These are phyloP conservation scores for Euzophera pinguis DNA, from an alignment of 2,888 invertebrate species.

Conservation along the genomic window DNA sequence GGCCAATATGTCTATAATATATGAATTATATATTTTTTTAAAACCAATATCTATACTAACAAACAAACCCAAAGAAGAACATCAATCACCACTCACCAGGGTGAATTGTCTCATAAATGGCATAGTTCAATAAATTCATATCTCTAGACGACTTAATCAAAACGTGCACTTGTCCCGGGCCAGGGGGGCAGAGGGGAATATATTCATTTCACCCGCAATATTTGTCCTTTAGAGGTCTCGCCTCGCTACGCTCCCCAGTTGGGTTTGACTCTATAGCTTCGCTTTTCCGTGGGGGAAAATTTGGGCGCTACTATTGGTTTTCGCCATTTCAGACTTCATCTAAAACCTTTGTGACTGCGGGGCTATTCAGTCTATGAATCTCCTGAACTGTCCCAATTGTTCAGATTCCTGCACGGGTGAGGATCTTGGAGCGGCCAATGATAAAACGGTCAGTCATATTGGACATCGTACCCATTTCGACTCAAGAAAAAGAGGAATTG, in stretches of 20 bases:
- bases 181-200: constrained; percentile 50
- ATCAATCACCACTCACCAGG: constrained; percentile 47
- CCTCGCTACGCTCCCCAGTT: constrained; percentile 61
- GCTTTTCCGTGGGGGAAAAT: constrained; percentile 43
- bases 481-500: too few species aligned
- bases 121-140: constrained; percentile 63
- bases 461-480: too few species aligned
- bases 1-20: too few species aligned
- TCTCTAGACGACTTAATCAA: constrained; percentile 68
- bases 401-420: too few species aligned
- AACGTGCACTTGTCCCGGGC: constrained; percentile 53
- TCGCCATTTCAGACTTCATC: too few species aligned
- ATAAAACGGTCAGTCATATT: too few species aligned
- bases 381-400: too few species aligned
- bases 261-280: constrained; percentile 59
- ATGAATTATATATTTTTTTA: too few species aligned
- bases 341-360: too few species aligned
- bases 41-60: neutral
- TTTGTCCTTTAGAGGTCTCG: constrained; percentile 80
- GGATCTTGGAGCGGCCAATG: too few species aligned
- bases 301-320: constrained; percentile 37
- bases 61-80: constrained; percentile 19
- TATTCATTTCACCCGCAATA: constrained; percentile 79
- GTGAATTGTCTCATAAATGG: constrained; percentile 44
- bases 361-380: too few species aligned